Evolutionary conservation across 2,888 invertebrate genomes (phyloP), one percentile per base, ranked within the genome.

Genomic region (Mechanitis mazaeus): DNA sequence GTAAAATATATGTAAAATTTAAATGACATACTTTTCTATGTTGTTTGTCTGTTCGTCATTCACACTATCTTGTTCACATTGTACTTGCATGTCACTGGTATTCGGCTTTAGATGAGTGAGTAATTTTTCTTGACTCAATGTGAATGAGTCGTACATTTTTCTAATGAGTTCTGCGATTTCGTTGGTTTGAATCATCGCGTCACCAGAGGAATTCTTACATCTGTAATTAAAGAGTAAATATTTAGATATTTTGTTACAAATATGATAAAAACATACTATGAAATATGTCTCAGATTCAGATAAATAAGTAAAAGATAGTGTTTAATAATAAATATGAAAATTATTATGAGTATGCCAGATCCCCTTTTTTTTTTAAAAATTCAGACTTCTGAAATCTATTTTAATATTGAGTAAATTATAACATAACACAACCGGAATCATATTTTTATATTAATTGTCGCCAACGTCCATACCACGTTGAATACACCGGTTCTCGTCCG

Each of bases 121-220:
- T 0, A 86, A 58, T 57, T 72, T 77, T 71, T 87, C 84, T 58
- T 88, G 88, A 57, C 82, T 87, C 1, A 70, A 66, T 0, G 86
- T 68, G 69, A 88, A 85, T 0, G 87, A 83, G 7, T 87, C 85
- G 65, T 80, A 88, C 89, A 89, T 88, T 54, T 80, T 84, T 71
- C 79, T 84, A 60, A 90, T 84, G 1, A 90, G 64, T 0, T 87
- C 85, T 0, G 88, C 75, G 65, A 90, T 77, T 54, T 88, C 87
- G 60, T 79, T 85, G 0, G 83, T 84, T 60, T 84, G 82, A 2
- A 87, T 72, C 0, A 85, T 66, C 0, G 82, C 70, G 38, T 85
- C 84, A 42, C 88, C 89, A 0, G 83, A 72, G 0, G 87, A 87
- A 46, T 81, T 85, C 71, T 78, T 86, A 66, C 85, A 88, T 66